Conservation (phyloP, 2,797 vertebrate species). For the Vireo griseus region DNA sequence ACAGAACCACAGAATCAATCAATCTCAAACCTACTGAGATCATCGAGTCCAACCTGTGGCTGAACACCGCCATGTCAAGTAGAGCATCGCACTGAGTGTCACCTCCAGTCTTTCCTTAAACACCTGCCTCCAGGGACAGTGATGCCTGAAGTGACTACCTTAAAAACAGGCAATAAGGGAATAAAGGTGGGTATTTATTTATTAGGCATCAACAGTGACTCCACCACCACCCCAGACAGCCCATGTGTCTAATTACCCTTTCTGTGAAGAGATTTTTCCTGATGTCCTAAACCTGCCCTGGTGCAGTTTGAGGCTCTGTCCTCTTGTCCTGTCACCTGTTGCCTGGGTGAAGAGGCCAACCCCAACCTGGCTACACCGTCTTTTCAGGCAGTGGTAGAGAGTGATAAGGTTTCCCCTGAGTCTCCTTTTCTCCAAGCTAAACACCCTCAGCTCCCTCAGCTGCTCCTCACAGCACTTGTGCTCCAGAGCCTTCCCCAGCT, state of each 20-base stretch:
- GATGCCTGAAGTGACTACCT: too few relatives aligned
- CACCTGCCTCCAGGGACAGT: neutral
- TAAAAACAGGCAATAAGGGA: too few relatives aligned
- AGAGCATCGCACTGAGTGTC: neutral
- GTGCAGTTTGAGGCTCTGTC: neutral
- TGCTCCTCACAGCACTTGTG: rapidly evolving
- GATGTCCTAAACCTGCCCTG: neutral
- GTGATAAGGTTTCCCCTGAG: rapidly evolving
- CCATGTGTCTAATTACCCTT: neutral
- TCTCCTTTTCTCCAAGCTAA: neutral
- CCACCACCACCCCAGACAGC: neutral
- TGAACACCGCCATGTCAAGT: neutral
- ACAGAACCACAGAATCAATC: neutral
- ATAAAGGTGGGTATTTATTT: too few relatives aligned
- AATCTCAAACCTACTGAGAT: neutral
- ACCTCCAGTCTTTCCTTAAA: neutral
- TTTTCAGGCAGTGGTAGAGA: neutral
- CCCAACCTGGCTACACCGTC: rapidly evolving
- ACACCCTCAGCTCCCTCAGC: neutral
- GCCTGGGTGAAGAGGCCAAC: rapidly evolving
- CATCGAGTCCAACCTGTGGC: neutral
- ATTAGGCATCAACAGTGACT: neutral
- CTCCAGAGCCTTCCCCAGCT: neutral
- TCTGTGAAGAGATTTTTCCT: neutral
- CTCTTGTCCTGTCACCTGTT: too few relatives aligned